phyloP scores from a whole-genome alignment of 2,113 vertebrate species.

The Sprattus sprattus region DNA sequence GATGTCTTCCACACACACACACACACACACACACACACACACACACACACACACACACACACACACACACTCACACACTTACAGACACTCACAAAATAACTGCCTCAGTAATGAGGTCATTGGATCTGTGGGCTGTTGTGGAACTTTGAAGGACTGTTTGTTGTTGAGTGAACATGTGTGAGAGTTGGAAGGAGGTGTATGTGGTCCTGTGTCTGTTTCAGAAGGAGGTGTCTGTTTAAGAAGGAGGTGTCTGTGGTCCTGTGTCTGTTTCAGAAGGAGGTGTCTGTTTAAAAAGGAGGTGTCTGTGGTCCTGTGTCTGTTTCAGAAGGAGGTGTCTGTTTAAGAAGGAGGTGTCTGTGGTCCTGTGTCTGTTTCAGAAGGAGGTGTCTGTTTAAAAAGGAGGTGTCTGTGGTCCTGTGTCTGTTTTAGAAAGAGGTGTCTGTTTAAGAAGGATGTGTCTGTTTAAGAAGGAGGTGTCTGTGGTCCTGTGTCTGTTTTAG shows the following conservation, averaged over 20 bases:
- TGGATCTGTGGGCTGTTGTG: neutral
- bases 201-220: neutral
- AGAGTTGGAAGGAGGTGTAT: no score
- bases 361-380: neutral
- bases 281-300: no score
- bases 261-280: no score
- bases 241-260: neutral
- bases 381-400: no score
- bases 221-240: neutral
- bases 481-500: no score
- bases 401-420: no score
- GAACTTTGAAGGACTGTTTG: neutral
- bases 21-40: neutral
- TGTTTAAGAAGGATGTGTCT: no score
- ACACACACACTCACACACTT: neutral
- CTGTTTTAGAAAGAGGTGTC: no score
- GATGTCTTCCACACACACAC: neutral
- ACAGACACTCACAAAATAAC: neutral
- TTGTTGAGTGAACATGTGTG: neutral
- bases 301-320: no score
- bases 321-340: no score
- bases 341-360: neutral
- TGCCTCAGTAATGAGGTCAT: neutral
- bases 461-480: no score
- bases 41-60: neutral